These are phyloP conservation scores for Pogonognathellus flavescens DNA, from an alignment of 1,140 invertebrate genomes.

Conservation along the genomic window DNA sequence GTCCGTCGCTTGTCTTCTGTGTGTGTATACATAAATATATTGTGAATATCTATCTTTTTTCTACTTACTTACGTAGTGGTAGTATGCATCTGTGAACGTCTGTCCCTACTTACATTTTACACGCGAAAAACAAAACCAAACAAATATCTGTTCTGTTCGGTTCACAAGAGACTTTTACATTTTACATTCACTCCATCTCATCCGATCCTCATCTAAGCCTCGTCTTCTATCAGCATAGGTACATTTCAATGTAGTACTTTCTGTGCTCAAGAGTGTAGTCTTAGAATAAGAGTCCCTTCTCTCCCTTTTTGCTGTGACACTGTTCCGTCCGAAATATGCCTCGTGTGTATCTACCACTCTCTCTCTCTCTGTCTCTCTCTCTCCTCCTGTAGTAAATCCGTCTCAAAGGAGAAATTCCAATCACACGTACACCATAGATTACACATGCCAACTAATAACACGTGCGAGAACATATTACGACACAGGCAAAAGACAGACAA, in stretches of 20 bases:
- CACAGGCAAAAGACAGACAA: constrained; percentile 18
- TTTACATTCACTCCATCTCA: constrained; percentile 37
- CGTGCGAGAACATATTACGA: constrained; percentile 51
- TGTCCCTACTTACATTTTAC: constrained; percentile 38
- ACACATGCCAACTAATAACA: constrained; percentile 53
- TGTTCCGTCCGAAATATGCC: constrained; percentile 14
- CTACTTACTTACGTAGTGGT: background rate
- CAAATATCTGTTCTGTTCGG: constrained; percentile 4
- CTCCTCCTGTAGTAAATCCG: background rate
- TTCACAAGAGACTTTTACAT: constrained; percentile 33
- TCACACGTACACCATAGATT: constrained; percentile 46
- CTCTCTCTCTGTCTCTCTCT: background rate
- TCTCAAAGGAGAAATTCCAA: constrained; percentile 53
- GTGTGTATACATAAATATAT: background rate
- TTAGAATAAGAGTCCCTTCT: no score
- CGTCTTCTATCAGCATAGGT: background rate
- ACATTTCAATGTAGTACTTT: background rate
- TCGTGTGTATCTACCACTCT: background rate
- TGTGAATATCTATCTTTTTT: constrained; percentile 14
- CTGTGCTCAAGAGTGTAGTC: no score
- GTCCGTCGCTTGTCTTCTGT: constrained; percentile 6
- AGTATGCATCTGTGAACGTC: background rate
- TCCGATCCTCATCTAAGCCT: constrained; percentile 5
- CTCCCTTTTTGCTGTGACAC: background rate
- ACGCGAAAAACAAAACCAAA: constrained; percentile 43